Evolutionary conservation across 92 coral and sea anemone genomes (phyloP).

Genomic region (Palythoa grandis): DNA sequence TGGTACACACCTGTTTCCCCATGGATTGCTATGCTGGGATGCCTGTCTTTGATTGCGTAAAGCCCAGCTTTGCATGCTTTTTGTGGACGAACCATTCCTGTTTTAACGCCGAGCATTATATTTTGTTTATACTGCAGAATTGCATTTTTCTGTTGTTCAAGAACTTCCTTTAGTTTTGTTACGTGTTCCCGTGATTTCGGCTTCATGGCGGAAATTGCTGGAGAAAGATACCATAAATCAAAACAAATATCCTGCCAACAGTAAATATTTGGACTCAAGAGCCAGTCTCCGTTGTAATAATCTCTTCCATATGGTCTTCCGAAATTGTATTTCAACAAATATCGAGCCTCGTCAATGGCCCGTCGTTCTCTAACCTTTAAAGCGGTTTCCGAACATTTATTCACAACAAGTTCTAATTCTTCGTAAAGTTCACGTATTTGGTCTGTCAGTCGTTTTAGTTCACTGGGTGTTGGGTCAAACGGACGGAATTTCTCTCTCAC

Average conservation of each 20-base stretch:
- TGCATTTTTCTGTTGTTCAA: conserved; percentile 52
- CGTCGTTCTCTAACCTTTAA: conserved; percentile 64
- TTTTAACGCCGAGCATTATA: conserved; percentile 72
- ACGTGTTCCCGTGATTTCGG: conserved; percentile 58
- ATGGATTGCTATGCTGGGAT: conserved; percentile 38
- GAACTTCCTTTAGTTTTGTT: conserved; percentile 39
- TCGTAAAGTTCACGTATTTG: conserved; percentile 47
- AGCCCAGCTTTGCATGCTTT: conserved; percentile 79
- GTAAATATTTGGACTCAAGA: conserved; percentile 80
- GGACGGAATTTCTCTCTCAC: conserved; percentile 57
- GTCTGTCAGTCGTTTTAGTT: conserved; percentile 67
- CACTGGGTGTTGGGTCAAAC: conserved; percentile 62
- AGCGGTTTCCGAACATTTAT: conserved; percentile 45
- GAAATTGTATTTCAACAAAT: conserved; percentile 59
- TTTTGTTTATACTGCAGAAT: conserved; percentile 74
- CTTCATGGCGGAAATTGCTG: neutral
- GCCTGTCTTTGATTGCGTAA: conserved; percentile 48
- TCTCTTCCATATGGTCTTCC: conserved; percentile 68
- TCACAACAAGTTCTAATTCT: conserved; percentile 44
- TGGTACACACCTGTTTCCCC: conserved; percentile 50
- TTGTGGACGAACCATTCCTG: conserved; percentile 89
- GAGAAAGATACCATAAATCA: neutral
- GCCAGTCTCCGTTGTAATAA: conserved; percentile 89
- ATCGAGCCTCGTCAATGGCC: conserved; percentile 61
- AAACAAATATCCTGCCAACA: conserved; percentile 77